Evolutionary conservation across 2,888 invertebrate species (phyloP), one percentile per base, ranked within the genome.

Genomic region (Latrodectus elegans): DNA sequence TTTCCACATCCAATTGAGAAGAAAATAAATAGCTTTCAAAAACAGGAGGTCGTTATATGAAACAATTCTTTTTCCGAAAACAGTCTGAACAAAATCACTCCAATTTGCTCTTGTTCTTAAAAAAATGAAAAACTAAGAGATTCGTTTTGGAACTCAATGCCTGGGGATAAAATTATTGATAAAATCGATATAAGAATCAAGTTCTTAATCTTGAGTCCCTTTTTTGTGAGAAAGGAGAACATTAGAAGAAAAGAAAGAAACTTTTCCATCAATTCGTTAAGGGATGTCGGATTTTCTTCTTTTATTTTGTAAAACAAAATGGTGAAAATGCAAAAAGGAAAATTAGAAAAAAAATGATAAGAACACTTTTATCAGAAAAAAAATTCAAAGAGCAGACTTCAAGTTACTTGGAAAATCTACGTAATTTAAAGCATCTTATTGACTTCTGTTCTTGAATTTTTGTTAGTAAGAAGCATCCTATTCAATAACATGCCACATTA

Each of bases 101-200:
- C 71, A 72, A 72, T 51, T 72, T 72, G 17, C 71, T 51, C 51
- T 51, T 15, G 38, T 26, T 8, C 71, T 49, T 17, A 64, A n/a
- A 64, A 2, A 12, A 17, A 12, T 64, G 17, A 17, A 64, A 64
- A 70, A 70, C 22, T 38, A 70, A 26, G 22, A 70, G 70, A 8
- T 38, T 8, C 38, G 70, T 14, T 38, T 17, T 26, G 12, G 9
- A 14, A 14, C 17, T 26, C 68, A 38, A 68, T 26, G 49, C 70
- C 49, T 38, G 8, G 52, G 26, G 8, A n/a, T 53, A 65, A 73
- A 81, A 74, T 80, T 81, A 81, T 81, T 67, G 74, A 53, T 53
- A 74, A 74, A 81, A 81, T 81, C 81, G 73, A 81, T 81, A 73
- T 81, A 81, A 81, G 74, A 65, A 74, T 74, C 73, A 74, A 74